Evolutionary conservation across 2,113 vertebrate species (phyloP).

Genomic region (Muntiacus muntjak): DNA sequence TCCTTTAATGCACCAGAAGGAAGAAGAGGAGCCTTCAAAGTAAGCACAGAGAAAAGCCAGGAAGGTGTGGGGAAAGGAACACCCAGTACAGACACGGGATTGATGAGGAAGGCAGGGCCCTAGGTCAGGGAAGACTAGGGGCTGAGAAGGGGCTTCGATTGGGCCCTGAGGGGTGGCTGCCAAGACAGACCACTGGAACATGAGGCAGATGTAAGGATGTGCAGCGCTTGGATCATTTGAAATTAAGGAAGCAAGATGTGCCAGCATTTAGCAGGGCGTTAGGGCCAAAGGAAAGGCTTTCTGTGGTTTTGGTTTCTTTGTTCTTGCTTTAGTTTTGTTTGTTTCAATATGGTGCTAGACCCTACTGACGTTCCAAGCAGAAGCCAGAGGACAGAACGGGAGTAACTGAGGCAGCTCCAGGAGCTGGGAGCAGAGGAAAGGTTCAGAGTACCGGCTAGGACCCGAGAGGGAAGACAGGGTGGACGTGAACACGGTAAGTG

Average conservation of each 20-base stretch:
- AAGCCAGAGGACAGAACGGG: not conserved
- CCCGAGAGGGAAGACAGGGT: not conserved
- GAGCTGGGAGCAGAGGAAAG: not conserved
- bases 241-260: not conserved
- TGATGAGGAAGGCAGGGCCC: not conserved
- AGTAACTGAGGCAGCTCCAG: not conserved
- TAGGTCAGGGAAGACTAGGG: not conserved
- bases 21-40: not conserved
- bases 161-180: not conserved
- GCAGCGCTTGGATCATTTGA: not conserved
- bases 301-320: not conserved
- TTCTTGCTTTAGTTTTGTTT: not conserved
- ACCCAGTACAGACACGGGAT: fast-evolving
- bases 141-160: not conserved
- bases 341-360: too few relatives aligned
- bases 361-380: not conserved
- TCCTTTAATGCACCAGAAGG: not conserved
- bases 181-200: too few relatives aligned
- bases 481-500: not conserved
- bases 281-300: not conserved
- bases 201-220: not conserved
- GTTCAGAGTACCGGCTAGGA: fast-evolving
- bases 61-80: not conserved
- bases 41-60: not conserved
- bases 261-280: not conserved